A percentile compares a stretch with the other conserved stretches of the same genome.
These are phyloP conservation scores for Sardinella longiceps DNA, from an alignment of 2,797 vertebrate species.

Conservation along the genomic window DNA sequence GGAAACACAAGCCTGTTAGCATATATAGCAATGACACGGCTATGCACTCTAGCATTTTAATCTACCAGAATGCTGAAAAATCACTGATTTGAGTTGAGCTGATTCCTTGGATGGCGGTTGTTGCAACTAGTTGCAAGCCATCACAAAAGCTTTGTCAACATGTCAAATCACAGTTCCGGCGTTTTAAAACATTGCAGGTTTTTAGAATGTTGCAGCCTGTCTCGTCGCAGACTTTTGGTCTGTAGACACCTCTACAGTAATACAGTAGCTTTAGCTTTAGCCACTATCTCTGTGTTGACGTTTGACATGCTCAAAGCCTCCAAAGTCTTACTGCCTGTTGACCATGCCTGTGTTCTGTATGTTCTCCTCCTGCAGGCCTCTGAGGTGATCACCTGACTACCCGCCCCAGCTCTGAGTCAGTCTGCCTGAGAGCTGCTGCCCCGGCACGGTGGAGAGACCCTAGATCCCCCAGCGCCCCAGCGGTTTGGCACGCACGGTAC, in stretches of 20 bases:
- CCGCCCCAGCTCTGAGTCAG: slow-evolving; percentile 26
- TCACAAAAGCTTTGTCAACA: too few relatives aligned
- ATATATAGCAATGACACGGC: not conserved
- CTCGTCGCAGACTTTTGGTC: too few relatives aligned
- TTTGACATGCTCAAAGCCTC: not conserved
- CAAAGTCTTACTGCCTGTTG: not conserved
- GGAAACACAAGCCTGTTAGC: not conserved
- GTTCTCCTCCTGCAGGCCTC: slow-evolving; percentile 42
- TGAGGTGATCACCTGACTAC: slow-evolving; percentile 32
- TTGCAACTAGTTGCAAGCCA: too few relatives aligned
- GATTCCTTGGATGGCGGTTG: not conserved
- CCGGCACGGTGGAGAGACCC: slow-evolving; percentile 36
- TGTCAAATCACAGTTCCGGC: too few relatives aligned
- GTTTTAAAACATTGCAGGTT: too few relatives aligned
- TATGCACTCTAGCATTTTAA: not conserved
- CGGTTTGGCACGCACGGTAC: not conserved
- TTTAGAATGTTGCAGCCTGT: too few relatives aligned
- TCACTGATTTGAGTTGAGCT: not conserved
- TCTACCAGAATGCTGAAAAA: not conserved
- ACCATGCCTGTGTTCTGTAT: slow-evolving; percentile 20
- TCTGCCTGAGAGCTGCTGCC: slow-evolving; percentile 8
- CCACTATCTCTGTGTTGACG: not conserved
- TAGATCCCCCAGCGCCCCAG: not conserved
- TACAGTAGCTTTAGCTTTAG: too few relatives aligned
- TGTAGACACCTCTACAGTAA: too few relatives aligned